A percentile compares a stretch with the other conserved stretches of the same genome.
Conservation (phyloP, 2,888 invertebrate species). For the Drosophila atripex region DNA sequence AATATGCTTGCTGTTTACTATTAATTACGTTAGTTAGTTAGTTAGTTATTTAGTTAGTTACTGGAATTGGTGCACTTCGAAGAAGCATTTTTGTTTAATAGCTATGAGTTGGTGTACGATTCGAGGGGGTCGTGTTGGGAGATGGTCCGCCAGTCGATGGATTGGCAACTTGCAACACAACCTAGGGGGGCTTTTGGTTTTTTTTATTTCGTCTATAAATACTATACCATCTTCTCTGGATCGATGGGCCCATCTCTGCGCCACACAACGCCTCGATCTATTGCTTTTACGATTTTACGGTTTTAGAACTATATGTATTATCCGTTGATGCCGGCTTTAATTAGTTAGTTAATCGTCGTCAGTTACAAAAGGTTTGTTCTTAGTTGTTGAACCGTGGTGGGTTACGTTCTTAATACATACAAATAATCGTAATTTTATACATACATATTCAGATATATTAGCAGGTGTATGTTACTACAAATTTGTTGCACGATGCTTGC, state of each 20-base stretch:
- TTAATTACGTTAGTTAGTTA: conserved; percentile 15
- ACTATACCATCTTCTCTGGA: conserved; percentile 7
- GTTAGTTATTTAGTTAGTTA: conserved; percentile 21
- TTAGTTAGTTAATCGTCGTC: conserved; percentile 47
- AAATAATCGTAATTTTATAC: conserved; percentile 36
- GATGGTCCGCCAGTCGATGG: conserved; percentile 26
- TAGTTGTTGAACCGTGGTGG: conserved; percentile 76
- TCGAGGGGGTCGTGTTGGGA: conserved; percentile 8
- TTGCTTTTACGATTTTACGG: conserved; percentile 31
- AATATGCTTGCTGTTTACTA: conserved; percentile 46
- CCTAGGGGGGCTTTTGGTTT: conserved; percentile 17
- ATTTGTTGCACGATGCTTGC: conserved; percentile 46
- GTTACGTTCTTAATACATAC: conserved; percentile 74
- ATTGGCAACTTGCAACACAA: conserved; percentile 34
- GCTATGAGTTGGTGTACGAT: conserved; percentile 33
- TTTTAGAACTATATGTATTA: background rate
- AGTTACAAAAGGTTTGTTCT: conserved; percentile 75
- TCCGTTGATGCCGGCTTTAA: conserved; percentile 4
- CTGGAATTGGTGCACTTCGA: conserved; percentile 58
- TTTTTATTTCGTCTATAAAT: conserved; percentile 12
- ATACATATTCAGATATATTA: conserved; percentile 31
- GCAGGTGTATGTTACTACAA: conserved; percentile 52
- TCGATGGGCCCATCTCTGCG: conserved; percentile 29
- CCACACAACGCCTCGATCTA: conserved; percentile 10
- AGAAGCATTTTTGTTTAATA: conserved; percentile 36